These are phyloP conservation scores for Cyanistes caeruleus DNA, from an alignment of 2,113 vertebrate genomes.

Conservation along the genomic window DNA sequence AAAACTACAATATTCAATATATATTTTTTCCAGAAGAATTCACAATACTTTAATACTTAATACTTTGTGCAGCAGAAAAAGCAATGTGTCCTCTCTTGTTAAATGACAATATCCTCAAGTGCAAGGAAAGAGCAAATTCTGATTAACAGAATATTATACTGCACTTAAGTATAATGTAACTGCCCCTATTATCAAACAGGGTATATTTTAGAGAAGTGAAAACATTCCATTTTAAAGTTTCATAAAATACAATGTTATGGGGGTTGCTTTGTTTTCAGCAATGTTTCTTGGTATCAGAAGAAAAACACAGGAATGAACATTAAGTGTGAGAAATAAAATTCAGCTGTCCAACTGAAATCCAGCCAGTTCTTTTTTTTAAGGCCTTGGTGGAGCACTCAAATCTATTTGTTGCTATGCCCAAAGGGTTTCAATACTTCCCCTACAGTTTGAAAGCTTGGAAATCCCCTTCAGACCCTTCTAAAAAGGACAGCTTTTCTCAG, in stretches of 20 bases:
- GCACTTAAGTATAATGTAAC: neutral
- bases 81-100: neutral
- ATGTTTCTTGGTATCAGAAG: neutral
- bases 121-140: neutral
- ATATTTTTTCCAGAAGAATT: neutral
- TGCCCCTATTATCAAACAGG: neutral
- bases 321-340: neutral
- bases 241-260: neutral
- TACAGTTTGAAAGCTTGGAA: constrained; percentile 43
- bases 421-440: constrained; percentile 30
- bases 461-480: constrained; percentile 46
- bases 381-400: neutral
- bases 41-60: neutral
- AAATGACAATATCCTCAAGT: neutral
- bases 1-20: neutral
- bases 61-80: neutral
- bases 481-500: constrained; percentile 12
- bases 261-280: neutral
- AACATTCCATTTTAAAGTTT: neutral
- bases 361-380: neutral
- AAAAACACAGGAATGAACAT: neutral
- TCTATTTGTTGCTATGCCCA: neutral
- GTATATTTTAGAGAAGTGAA: constrained; percentile 6
- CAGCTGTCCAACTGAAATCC: constrained; percentile 23
- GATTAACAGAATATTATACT: neutral